Conservation (phyloP, 35 echinoderm and acorn worm species). For the Patiria miniata region DNA sequence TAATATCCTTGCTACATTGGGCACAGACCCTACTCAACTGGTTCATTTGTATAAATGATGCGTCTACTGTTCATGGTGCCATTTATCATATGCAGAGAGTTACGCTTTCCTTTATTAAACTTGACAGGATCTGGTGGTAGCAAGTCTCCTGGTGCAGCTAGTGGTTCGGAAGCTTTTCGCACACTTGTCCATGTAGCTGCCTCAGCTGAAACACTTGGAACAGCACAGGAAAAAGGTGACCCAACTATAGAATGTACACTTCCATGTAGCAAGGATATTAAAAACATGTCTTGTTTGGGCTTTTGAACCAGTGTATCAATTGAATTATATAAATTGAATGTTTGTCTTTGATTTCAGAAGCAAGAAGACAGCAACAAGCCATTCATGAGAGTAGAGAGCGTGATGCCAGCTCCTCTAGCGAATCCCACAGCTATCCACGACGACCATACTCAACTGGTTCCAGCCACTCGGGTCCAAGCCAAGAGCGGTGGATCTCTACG, state of each 20-base stretch:
- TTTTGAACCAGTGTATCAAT: no score
- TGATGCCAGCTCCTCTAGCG: conserved; percentile 13
- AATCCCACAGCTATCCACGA: conserved; percentile 2
- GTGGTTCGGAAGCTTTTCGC: conserved; percentile 36
- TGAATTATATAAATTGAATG: background rate
- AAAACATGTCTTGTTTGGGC: no score
- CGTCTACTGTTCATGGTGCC: no score
- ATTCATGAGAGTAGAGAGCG: conserved; percentile 13
- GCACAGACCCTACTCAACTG: no score
- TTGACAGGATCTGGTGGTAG: background rate
- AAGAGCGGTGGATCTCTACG: conserved; percentile 31
- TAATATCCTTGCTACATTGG: no score
- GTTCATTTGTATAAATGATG: no score
- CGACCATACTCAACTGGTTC: conserved; percentile 1
- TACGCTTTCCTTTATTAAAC: no score
- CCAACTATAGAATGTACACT: no score
- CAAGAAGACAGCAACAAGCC: conserved; percentile 3
- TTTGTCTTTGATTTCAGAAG: conserved; percentile 2
- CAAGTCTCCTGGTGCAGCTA: conserved; percentile 26
- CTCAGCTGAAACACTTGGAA: conserved; percentile 4
- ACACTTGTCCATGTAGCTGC: conserved; percentile 36
- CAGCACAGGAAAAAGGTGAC: conserved; percentile 14
- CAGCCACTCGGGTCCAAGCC: background rate
- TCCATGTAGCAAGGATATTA: no score
- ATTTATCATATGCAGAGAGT: no score